Base-by-base conservation (phyloP, 2,888 invertebrate species). In the Ornithoptera priamus region DNA sequence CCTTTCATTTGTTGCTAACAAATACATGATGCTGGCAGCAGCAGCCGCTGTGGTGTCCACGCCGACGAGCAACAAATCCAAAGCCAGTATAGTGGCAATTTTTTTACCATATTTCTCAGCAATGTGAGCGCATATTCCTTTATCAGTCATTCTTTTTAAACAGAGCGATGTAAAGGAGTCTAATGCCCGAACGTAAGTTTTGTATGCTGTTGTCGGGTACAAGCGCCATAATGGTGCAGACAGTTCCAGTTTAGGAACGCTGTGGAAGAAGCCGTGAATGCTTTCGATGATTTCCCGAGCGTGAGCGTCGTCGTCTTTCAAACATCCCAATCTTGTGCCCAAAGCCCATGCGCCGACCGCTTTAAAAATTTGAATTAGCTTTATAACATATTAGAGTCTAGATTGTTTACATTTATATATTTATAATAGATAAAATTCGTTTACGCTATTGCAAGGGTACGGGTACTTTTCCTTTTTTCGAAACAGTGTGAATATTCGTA, bases 1-100 rank as follows among this genome's bases (percentile, higher is more conserved):
- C 67, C 95, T 94, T 17, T 92, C 92, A 86, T 96, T 96, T 77
- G 94, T 94, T 10, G 96, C 95, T 75, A 97, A 85, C 80, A 96
- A 94, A 87, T 96, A 96, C 70, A 97, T 93, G 20, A 95, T 95
- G 72, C 96, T 96, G 0, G 96, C 95, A 20, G 94, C 94, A 5
- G 96, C 95, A 56, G 96, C 96, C 0, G 96, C 96, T 5, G 96
- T 96, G 89, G 97, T 97, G 81, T 96, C 96, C 1, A 97, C 95
- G 17, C 97, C 97, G 72, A 97, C 97, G 22, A 96, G 89, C 75
- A 97, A 93, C 74, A 97, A 90, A 83, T 97, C 97, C 71, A 97
- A 83, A 8, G 96, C 95, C 73, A 97, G 89, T 71, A 97, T 95
- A 10, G 95, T 94, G 17, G 96, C 95, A 69, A 88, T 87, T 74